phyloP scores from a whole-genome alignment of 2,113 vertebrate genomes.

The Megatriorchis doriae region DNA sequence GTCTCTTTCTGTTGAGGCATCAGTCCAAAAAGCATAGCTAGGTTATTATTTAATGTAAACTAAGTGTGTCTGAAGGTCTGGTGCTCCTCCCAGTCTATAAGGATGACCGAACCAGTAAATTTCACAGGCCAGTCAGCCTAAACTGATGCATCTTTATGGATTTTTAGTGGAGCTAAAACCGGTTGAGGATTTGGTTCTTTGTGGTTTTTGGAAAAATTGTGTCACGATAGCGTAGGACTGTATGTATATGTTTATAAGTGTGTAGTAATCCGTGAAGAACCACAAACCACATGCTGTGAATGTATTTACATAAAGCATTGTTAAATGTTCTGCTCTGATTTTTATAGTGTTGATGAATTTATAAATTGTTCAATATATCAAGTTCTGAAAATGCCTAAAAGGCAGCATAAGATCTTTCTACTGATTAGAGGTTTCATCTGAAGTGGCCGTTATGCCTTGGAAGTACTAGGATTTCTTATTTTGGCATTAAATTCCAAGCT shows the following conservation, averaged over 20 bases:
- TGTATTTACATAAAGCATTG: not conserved
- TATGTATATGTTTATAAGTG: not conserved
- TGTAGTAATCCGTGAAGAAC: not conserved
- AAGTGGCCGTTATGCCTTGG: not conserved
- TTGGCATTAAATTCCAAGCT: not conserved
- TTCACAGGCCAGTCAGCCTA: not conserved
- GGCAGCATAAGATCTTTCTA: not conserved
- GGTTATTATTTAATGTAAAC: not conserved
- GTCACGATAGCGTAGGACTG: not conserved
- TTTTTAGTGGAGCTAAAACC: not conserved
- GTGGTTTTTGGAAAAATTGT: not conserved
- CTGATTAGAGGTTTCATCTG: not conserved
- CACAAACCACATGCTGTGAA: not conserved
- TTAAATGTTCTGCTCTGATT: not conserved
- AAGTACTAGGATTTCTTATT: not conserved
- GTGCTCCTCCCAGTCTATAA: not conserved
- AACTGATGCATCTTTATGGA: not conserved
- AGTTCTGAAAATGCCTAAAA: not conserved
- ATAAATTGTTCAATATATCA: not conserved
- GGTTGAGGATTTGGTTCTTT: not conserved
- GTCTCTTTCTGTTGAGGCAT: not conserved
- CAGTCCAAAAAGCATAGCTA: not conserved
- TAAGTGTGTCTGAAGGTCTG: not conserved
- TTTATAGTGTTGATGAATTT: not conserved
- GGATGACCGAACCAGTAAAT: not conserved